Conservation (phyloP, 2,888 invertebrate species). For the Ornithoptera priamus region DNA sequence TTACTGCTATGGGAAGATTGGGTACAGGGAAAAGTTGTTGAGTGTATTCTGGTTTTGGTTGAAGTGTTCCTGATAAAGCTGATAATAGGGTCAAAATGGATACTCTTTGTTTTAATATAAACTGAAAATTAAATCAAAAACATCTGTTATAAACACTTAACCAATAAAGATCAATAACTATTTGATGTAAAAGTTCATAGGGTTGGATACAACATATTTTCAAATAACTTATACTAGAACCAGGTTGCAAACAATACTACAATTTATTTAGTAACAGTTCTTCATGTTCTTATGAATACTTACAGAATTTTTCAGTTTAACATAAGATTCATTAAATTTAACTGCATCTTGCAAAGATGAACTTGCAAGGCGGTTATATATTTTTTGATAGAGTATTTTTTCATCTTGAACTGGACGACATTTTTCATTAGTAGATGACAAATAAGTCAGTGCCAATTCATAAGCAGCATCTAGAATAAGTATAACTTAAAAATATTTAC, state of each 20-base stretch:
- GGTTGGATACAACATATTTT: no score
- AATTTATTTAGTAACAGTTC: neutral
- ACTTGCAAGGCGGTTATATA: slow-evolving; percentile 54
- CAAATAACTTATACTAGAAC: no score
- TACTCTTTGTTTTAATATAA: slow-evolving; percentile 81
- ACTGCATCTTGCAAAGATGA: slow-evolving; percentile 63
- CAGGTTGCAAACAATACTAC: neutral
- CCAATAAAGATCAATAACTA: no score
- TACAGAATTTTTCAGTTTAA: slow-evolving; percentile 69
- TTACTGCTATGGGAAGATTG: slow-evolving; percentile 54
- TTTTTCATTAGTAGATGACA: slow-evolving; percentile 62
- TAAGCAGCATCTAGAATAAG: slow-evolving; percentile 64
- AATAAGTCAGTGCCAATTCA: slow-evolving; percentile 70
- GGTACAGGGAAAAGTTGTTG: slow-evolving; percentile 69
- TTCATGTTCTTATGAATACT: slow-evolving; percentile 40
- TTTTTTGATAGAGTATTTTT: slow-evolving; percentile 65
- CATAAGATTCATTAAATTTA: slow-evolving; percentile 70
- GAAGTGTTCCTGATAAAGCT: slow-evolving; percentile 61
- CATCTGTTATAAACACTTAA: no score
- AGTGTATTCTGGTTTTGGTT: slow-evolving; percentile 53
- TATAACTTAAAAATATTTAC: neutral
- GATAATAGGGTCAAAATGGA: slow-evolving; percentile 78
- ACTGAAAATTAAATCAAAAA: slow-evolving; percentile 55
- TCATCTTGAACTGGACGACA: slow-evolving; percentile 57
- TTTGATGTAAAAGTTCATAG: no score